Evolutionary conservation across 2,113 vertebrate genomes (phyloP), one percentile per base, ranked within the genome.

Genomic region (Sinocyclocheilus maitianheensis): DNA sequence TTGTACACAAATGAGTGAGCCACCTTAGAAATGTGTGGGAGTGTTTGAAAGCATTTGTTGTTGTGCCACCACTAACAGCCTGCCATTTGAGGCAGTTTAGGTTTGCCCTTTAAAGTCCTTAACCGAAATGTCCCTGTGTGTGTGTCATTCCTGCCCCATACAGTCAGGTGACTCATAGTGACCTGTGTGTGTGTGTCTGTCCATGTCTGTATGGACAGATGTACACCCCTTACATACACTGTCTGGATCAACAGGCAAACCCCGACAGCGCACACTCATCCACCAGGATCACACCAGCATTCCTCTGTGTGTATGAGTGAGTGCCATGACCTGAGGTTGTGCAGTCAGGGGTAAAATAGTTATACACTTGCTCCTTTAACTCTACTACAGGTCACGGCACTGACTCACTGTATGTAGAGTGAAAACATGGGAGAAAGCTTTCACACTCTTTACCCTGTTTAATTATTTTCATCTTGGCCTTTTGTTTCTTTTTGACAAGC

Each of bases 261-360:
- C 46, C 62, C 78, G 79, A 88, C 72, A 77, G 48, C 62, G 9
- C 80, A 75, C 58, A 77, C 46, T 81, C 71, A 63, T 78, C 83
- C 78, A 76, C 84, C 86, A 83, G 51, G 48, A 87, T 88, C 72
- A 67, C 84, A 83, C 40, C 84, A 84, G 90, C 91, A 91, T 93
- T 93, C 91, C 89, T 75, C 89, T 75, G 65, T 90, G 86, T 88
- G 7, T 46, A 75, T 82, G 91, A 89, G 77, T 82, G 91, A 89
- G 87, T 90, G 89, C 89, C 88, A 84, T 90, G 89, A 91, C 92
- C 89, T 92, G 90, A 86, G 86, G 26, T 81, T 48, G 79, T 63
- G 55, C 65, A 48, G 83, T 76, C 75, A 85, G 62, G 87, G 37
- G 40, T 37, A 55, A 76, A 76, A 84, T 48, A 43, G 79, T 51